These are phyloP conservation scores for Callitettix versicolor DNA, from an alignment of 1,140 invertebrate species.

Conservation along the genomic window DNA sequence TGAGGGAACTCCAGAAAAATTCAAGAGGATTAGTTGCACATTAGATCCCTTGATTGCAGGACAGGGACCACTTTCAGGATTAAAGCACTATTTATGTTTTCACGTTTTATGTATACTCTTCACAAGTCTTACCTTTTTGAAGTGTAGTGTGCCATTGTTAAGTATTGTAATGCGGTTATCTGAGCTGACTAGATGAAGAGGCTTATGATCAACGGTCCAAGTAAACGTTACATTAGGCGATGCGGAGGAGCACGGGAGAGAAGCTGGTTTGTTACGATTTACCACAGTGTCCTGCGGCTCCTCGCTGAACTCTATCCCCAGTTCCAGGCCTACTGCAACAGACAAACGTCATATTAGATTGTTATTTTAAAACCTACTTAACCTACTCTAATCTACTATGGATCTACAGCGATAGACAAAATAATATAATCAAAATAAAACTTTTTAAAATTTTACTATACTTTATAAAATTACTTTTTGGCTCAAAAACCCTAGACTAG, in stretches of 20 bases:
- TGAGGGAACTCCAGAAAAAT: no score
- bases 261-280: constrained; percentile 10
- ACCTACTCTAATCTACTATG: not conserved
- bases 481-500: no score
- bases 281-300: constrained; percentile 16
- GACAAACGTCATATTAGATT: no score
- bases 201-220: constrained; percentile 21
- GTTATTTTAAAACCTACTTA: not conserved
- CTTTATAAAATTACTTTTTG: no score
- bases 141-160: constrained; percentile 19
- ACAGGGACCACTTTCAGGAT: no score
- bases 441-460: no score
- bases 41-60: no score
- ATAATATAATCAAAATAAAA: no score
- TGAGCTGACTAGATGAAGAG: constrained; percentile 15
- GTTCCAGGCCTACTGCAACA: constrained; percentile 14
- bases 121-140: constrained; percentile 24
- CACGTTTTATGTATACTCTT: no score
- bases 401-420: no score
- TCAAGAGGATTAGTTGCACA: no score
- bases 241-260: constrained; percentile 15
- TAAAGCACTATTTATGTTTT: no score
- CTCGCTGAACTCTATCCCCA: constrained; percentile 15
- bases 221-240: constrained; percentile 10
- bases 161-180: constrained; percentile 16